Base-by-base conservation (phyloP, 1,140 invertebrate species). In the Drosophila sechellia region DNA sequence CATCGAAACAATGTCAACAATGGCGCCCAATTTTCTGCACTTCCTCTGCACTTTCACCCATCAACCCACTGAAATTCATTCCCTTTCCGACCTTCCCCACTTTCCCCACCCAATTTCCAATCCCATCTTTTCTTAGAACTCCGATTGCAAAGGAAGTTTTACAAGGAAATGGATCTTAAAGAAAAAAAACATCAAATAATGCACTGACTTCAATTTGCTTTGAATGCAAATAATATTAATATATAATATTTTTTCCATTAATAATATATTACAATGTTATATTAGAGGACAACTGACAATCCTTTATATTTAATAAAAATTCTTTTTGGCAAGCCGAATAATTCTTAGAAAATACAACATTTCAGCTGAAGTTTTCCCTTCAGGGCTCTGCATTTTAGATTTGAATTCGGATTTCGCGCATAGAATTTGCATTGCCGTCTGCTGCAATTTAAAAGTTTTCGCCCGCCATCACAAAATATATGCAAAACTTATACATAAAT, bases 1-100 rank as follows among this genome's bases (percentile, higher is more conserved):
- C 56, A 70, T 57, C 52, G 37, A 39, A 58, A 52, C 49, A 72
- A 72, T 72, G 69, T 59, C 69, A 60, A 59, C 55, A 72, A 60
- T 43, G 68, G 69, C 68, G 39, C 34, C 46, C 54, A 60, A 72
- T 72, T 37, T 61, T 48, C 22, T 27, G 13, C 12, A 12, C 27
- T n/a, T 15, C 34, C 55, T 5, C n/a, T 34, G n/a, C 40, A 5
- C 13, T n/a, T 39, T n/a, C 37, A 39, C 37, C 40, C n/a, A 37
- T 17, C 20, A 6, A 22, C 25, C 48, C 37, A 17, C 15, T 8
- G 3, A 12, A 42, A 10, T 6, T 2, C 4, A 3, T 5, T 5
- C 17, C 31, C 20, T 13, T 15, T 37, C 35, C 2, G 11, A 22
- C 22, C 13, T 13, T 12, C 20, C 12, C 11, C 0, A 22, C 22